Conservation (phyloP, 1,140 invertebrate species). For the Helicoverpa zea region DNA sequence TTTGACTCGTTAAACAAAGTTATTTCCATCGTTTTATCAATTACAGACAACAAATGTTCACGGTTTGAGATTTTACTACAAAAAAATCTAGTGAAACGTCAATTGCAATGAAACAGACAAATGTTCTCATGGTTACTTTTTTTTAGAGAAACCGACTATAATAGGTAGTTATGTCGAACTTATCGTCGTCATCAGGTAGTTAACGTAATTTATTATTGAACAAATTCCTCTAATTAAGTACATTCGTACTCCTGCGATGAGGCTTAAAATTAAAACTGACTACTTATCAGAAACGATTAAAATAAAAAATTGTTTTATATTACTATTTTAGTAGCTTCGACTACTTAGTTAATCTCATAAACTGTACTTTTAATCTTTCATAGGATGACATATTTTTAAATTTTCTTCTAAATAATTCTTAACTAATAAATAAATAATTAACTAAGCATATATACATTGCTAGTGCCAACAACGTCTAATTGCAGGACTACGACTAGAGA, state of each 20-base stretch:
- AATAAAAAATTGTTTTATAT: not conserved
- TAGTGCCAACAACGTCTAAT: not conserved
- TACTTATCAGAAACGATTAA: no score
- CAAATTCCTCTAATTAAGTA: slow-evolving; percentile 22
- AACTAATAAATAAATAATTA: no score
- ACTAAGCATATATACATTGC: no score
- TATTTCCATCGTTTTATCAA: slow-evolving; percentile 38
- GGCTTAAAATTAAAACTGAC: not conserved
- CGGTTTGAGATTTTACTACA: slow-evolving; percentile 54
- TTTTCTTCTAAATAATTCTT: no score
- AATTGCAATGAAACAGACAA: slow-evolving; percentile 54
- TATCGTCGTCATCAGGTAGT: slow-evolving; percentile 39
- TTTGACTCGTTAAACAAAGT: not conserved
- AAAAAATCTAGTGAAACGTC: slow-evolving; percentile 61
- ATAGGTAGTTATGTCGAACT: slow-evolving; percentile 49
- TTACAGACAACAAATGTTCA: slow-evolving; percentile 45
- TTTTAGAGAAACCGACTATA: slow-evolving; percentile 52
- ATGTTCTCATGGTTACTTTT: slow-evolving; percentile 62
- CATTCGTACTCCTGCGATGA: not conserved
- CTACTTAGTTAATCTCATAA: no score
- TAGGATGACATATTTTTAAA: no score
- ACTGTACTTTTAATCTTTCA: no score
- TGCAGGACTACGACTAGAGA: slow-evolving; percentile 33
- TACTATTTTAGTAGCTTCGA: no score
- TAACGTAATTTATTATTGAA: slow-evolving; percentile 41